phyloP scores from a whole-genome alignment of 2,113 vertebrate genomes.

The Lophochroa leadbeateri region DNA sequence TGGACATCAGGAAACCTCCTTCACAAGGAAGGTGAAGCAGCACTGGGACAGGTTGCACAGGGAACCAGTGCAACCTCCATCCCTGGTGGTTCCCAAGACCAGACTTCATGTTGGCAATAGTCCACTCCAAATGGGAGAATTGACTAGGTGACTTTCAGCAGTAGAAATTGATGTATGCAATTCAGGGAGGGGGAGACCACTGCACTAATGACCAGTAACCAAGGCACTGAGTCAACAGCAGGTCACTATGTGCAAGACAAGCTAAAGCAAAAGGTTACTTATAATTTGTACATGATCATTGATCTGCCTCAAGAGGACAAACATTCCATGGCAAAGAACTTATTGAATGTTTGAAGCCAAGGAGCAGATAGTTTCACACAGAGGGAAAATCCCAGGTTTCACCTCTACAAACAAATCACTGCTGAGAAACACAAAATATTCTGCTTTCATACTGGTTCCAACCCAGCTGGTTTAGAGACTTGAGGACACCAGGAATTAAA shows the following conservation, averaged over 20 bases:
- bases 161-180: not conserved
- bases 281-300: not conserved
- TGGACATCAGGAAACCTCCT: not conserved
- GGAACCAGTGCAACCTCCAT: not conserved
- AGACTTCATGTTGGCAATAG: not conserved
- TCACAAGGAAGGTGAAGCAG: not conserved
- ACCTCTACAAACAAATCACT: slow-evolving; percentile 56
- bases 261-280: slow-evolving; percentile 34
- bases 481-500: too few species aligned
- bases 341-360: not conserved
- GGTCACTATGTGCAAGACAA: slow-evolving; percentile 5
- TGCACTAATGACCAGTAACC: slow-evolving; percentile 6
- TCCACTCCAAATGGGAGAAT: too few species aligned
- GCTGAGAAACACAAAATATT: slow-evolving; percentile 28
- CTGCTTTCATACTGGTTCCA: slow-evolving; percentile 5
- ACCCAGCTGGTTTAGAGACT: slow-evolving; percentile 39
- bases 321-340: slow-evolving; percentile 31
- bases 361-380: slow-evolving; percentile 28
- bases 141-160: too few species aligned
- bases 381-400: slow-evolving; percentile 45
- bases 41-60: not conserved
- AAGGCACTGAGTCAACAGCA: slow-evolving; percentile 14
- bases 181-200: not conserved
- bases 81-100: not conserved
- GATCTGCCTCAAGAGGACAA: slow-evolving; percentile 24